Percentiles rank a stretch among this genome's conserved stretches.
These are phyloP conservation scores for Phoebastria nigripes DNA, from an alignment of 2,797 vertebrate genomes.

Conservation along the genomic window DNA sequence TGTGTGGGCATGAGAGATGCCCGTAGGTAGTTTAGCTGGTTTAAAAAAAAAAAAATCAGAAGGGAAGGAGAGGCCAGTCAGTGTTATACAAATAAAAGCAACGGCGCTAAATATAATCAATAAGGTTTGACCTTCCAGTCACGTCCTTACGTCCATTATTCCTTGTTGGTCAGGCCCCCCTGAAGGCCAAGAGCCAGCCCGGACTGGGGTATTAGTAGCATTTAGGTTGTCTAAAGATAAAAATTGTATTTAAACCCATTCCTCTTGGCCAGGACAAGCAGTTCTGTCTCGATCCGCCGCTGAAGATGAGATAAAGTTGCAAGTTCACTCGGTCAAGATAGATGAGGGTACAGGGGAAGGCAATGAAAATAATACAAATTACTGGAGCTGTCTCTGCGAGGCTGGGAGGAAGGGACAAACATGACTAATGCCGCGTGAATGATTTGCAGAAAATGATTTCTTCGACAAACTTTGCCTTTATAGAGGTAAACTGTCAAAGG, in stretches of 20 bases:
- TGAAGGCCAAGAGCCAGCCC: not conserved
- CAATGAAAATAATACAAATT: not conserved
- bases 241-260: not conserved
- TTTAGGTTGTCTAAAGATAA: not conserved
- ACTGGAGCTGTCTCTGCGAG: not conserved
- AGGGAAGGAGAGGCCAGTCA: not conserved
- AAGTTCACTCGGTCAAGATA: not conserved
- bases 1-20: not conserved
- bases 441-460: conserved; percentile 41
- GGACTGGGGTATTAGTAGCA: rapidly evolving
- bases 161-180: not conserved
- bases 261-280: not conserved
- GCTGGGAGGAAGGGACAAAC: not conserved
- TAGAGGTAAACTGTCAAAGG: conserved; percentile 32
- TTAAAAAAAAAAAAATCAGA: not conserved
- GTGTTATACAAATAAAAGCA: not conserved
- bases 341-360: not conserved
- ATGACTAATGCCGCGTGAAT: not conserved
- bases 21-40: not conserved
- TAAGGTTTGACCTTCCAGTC: not conserved
- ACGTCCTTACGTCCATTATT: not conserved
- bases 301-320: conserved; percentile 4
- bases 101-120: not conserved
- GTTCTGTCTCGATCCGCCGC: not conserved
- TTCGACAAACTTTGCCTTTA: not conserved